Evolutionary conservation across 2,113 vertebrate species (phyloP).

Genomic region (Shinisaurus crocodilurus): DNA sequence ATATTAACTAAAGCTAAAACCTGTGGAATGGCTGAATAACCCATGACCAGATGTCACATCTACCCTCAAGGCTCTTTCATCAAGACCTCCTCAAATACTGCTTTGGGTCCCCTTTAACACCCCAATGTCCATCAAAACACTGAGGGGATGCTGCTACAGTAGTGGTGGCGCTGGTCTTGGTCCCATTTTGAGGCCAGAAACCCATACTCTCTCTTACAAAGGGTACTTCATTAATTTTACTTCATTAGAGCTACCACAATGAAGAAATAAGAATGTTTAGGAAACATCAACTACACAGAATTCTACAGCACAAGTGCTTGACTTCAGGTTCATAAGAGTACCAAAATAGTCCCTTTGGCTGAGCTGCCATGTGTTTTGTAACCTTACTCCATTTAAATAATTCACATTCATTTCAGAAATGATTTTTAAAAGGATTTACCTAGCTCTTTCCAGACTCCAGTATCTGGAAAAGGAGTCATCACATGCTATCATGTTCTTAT

Average conservation of each 20-base stretch:
- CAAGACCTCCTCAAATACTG: neutral
- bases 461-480: neutral
- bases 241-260: too few species aligned
- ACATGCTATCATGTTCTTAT: neutral
- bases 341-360: neutral
- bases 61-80: neutral
- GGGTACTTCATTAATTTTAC: too few species aligned
- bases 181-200: too few species aligned
- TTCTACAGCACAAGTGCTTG: too few species aligned
- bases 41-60: neutral
- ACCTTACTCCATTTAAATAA: neutral
- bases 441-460: accelerated
- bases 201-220: too few species aligned
- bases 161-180: too few species aligned
- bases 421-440: neutral
- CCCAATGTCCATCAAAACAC: neutral
- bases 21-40: neutral
- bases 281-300: too few species aligned
- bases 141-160: too few species aligned
- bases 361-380: neutral
- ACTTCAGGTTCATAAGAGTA: neutral
- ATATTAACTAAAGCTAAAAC: neutral
- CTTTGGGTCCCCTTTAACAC: neutral
- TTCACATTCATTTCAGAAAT: neutral
- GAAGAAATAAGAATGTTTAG: too few species aligned